Base-by-base conservation (phyloP, 30 jellyfish, hydroid and myxozoan species). In the Aurelia sp. region DNA sequence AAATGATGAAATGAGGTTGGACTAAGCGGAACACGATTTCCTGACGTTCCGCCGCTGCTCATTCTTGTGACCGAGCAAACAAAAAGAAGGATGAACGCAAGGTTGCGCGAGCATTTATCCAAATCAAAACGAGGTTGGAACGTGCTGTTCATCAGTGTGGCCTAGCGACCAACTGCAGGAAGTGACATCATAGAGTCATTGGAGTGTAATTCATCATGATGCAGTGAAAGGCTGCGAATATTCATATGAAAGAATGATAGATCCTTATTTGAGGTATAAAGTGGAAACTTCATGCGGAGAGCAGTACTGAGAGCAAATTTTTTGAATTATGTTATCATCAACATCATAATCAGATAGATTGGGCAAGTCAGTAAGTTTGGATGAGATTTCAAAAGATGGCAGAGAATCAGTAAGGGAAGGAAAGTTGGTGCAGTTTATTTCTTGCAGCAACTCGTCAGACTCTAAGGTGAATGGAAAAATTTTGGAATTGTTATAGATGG, bases 361-460 rank as follows among this genome's bases (percentile, higher is more conserved):
- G 20, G 88, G 88, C 20, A 77, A 22, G 76, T 77, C 61, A 40
- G 88, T 62, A n/a, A 77, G 68, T 22, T 40, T 53, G 30, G 88
- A 77, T 33, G 88, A 33, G 17, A 60, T 27, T 77, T 62, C 88
- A 77, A 77, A 77, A 3, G 67, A 77, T 33, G 78, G 78, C 8
- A 62, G 20, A 77, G 31, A 33, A 44, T 77, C 53, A 1, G 63
- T 44, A 60, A 64, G 69, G 10, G 78, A 61, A 16, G 67, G 78
- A 20, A 77, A 23, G 53, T 63, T 40, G 11, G 60, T 77, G 52
- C 67, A 53, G 64, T 79, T 79, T 35, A 66, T 21, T 40, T 41
- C 81, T 12, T 15, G 30, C 18, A 79, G 73, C 73, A 62, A 23
- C 19, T 23, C 62, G 81, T 64, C 90, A 65, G 90, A 23, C 64